These are phyloP conservation scores for Sardina pilchardus DNA, from an alignment of 2,113 vertebrate genomes.

Conservation along the genomic window DNA sequence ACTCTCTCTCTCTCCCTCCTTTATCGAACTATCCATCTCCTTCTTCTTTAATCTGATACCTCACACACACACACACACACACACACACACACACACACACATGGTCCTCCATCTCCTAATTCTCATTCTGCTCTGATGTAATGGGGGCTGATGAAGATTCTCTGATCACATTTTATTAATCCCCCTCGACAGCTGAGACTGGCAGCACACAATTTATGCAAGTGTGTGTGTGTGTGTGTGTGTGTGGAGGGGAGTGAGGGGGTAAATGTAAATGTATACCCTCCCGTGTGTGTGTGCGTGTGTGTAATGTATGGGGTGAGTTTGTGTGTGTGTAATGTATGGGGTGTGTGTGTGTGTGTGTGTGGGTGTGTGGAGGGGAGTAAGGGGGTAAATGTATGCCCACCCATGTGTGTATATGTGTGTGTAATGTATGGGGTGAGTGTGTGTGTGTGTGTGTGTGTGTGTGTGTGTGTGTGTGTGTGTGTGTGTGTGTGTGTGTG, in stretches of 20 bases:
- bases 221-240: background rate
- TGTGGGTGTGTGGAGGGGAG: too few species aligned
- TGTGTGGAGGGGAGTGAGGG: too few species aligned
- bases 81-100: background rate
- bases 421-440: too few species aligned
- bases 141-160: slow-evolving; percentile 36
- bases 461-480: background rate
- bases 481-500: background rate
- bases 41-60: background rate
- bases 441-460: background rate
- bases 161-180: slow-evolving; percentile 13
- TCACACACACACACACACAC: background rate
- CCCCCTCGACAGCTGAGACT: background rate
- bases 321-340: too few species aligned
- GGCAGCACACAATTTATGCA: background rate
- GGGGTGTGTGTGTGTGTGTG: too few species aligned
- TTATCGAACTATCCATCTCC: background rate
- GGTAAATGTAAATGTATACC: too few species aligned
- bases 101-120: background rate
- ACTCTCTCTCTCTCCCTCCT: background rate
- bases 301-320: too few species aligned
- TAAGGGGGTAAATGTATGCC: too few species aligned
- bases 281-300: too few species aligned
- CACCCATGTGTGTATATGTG: too few species aligned
- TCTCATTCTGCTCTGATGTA: slow-evolving; percentile 29